These are phyloP conservation scores for Altica lythri DNA, from an alignment of 2,888 invertebrate species.

Conservation along the genomic window DNA sequence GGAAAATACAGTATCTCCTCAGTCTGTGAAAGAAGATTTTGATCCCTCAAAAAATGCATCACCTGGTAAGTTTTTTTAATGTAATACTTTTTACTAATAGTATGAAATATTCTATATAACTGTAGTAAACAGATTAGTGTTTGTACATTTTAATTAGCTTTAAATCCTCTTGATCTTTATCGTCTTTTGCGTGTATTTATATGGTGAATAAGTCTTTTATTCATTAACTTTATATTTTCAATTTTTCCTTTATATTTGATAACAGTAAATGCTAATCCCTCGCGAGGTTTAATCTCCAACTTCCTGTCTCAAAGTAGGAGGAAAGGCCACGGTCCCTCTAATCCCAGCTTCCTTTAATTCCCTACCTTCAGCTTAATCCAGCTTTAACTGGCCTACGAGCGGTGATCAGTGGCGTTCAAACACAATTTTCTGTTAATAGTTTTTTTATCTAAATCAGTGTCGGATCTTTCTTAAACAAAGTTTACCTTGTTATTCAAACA, in stretches of 20 bases:
- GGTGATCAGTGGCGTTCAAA: slow-evolving; percentile 37
- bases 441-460: slow-evolving; percentile 5
- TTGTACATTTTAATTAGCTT: no score
- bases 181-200: no score
- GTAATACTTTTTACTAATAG: no score
- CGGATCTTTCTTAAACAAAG: no score
- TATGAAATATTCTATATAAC: no score
- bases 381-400: slow-evolving; percentile 57
- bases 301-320: slow-evolving; percentile 54
- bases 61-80: slow-evolving; percentile 56
- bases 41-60: slow-evolving; percentile 63
- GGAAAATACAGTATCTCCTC: slow-evolving; percentile 60
- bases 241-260: slow-evolving; percentile 55
- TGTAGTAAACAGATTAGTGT: no score
- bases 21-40: slow-evolving; percentile 70
- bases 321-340: slow-evolving; percentile 56
- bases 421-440: slow-evolving; percentile 6
- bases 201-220: background rate
- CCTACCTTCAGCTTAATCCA: slow-evolving; percentile 59
- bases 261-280: slow-evolving; percentile 56
- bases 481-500: no score
- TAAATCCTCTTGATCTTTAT: no score
- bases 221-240: slow-evolving; percentile 43
- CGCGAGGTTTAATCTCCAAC: slow-evolving; percentile 55
- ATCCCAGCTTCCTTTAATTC: slow-evolving; percentile 59